Base-by-base conservation (phyloP, 2,888 invertebrate species). In the Eilema depressum region DNA sequence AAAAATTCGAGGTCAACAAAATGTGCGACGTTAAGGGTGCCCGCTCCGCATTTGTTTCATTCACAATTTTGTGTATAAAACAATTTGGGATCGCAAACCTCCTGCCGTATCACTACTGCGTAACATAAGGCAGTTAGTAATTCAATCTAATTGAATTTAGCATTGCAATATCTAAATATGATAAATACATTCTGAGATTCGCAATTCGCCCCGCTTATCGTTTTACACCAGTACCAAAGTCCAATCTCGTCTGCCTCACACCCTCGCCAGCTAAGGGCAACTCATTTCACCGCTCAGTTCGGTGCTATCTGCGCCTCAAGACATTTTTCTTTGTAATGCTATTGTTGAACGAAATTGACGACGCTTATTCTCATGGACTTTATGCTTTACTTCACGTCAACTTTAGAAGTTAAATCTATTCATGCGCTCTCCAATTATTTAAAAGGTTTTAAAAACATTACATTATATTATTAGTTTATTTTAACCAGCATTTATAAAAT, bases 301-400 rank as follows among this genome's bases (percentile, higher is more conserved):
- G 81, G 80, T 86, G 82, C 92, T 94, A 94, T 94, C 93, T 93
- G 86, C 90, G 91, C 90, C 91, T 86, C 84, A 87, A 93, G 92
- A 92, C 93, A 93, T 94, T 94, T 94, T 94, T 93, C 93, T 93
- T 91, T 91, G 91, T 93, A 93, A 93, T 92, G 86, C 90, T 89
- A 90, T 92, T 93, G 93, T 92, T 89, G 88, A 88, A 89, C 89
- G 88, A 86, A 90, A 91, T 90, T 88, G 86, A 82, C 86, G 83
- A 84, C 84, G 85, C 77, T 78, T 82, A 83, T 84, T 85, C 79
- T 78, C 81, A 80, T 81, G 78, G 82, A 83, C 74, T 77, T 78
- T 73, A 75, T 78, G 74, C 75, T 80, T 73, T 76, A 74, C 72
- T 73, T 64, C 67, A 70, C 69, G 59, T 78, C 63, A 56, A 64